phyloP scores from a whole-genome alignment of 2,888 invertebrate species.

The Odiellus spinosus region DNA sequence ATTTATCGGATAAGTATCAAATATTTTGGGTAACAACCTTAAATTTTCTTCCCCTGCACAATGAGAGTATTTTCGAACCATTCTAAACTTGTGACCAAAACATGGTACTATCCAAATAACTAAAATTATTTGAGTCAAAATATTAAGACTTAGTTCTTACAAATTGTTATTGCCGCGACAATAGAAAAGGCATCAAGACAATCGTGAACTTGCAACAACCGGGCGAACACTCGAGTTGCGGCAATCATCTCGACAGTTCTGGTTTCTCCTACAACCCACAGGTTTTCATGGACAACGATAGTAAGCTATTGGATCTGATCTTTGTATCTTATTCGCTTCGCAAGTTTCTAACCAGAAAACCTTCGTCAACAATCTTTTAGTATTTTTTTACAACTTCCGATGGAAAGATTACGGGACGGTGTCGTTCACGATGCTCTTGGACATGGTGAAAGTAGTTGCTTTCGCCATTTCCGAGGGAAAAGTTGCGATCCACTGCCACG shows the following conservation, averaged over 20 bases:
- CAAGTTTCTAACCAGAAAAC: too few relatives aligned
- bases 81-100: too few relatives aligned
- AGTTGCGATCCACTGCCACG: conserved; percentile 70
- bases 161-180: conserved; percentile 7
- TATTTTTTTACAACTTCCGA: not conserved
- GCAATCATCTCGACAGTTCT: conserved; percentile 47
- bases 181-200: conserved; percentile 58
- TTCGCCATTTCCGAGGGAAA: conserved; percentile 66
- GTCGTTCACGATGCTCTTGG: conserved; percentile 54
- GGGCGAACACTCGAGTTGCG: conserved; percentile 75
- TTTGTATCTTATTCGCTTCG: not conserved
- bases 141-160: too few relatives aligned
- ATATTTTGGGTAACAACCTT: too few relatives aligned
- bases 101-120: too few relatives aligned
- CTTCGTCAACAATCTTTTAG: too few relatives aligned
- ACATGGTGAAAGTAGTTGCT: conserved; percentile 77
- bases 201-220: conserved; percentile 70
- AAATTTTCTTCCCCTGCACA: too few relatives aligned
- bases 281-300: conserved; percentile 63
- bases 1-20: too few relatives aligned
- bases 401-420: conserved; percentile 70
- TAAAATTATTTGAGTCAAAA: too few relatives aligned
- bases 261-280: conserved; percentile 75
- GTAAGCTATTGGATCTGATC: conserved; percentile 39
- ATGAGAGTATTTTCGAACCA: too few relatives aligned